Evolutionary conservation across 2,797 vertebrate genomes (phyloP), one percentile per base, ranked within the genome.

Genomic region (Natrix natrix): DNA sequence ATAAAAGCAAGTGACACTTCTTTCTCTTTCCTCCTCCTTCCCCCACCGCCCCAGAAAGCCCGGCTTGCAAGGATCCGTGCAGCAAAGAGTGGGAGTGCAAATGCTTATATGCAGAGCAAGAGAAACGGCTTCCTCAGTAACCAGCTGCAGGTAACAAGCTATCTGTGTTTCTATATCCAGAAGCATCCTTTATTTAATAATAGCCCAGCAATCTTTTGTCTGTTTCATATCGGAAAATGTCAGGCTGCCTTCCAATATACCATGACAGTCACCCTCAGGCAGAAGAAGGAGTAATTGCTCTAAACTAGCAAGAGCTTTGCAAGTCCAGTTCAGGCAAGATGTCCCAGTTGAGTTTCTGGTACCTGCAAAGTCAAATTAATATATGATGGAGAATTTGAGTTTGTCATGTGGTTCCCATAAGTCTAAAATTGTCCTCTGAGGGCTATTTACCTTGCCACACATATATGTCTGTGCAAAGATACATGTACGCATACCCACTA

Each of bases 41-140:
- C 24, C 5, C 78, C 93, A 48, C 98, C 97, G 93, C 97, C 97
- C 96, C 98, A 99, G 99, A 99, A 99, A 99, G 97, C 99, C 96
- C 98, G 99, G 95, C 98, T 99, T 59, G 98, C 99, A 97, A 99
- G 98, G 97, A 99, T 99, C 98, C 98, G 98, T 11, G 99, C 98
- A 48, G 96, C 97, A 95, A 99, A 99, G 98, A 99, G 98, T 61
- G 98, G 99, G 94, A 99, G 99, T n/a, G 98, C 99, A 96, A 99
- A 98, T 93, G 99, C 99, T 94, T 99, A 99, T 98, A 99, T 99
- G 99, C 99, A 98, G 98, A 99, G 98, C 98, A 99, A 99, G 98
- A 98, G 98, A 97, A 99, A 99, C 48, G 99, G 99, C 97, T 97
- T 99, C 96, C 98, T 99, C 97, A 98, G 97, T 96, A 97, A 99